Evolutionary conservation across 2,113 vertebrate species (phyloP).

Genomic region (Lamprotornis superbus): DNA sequence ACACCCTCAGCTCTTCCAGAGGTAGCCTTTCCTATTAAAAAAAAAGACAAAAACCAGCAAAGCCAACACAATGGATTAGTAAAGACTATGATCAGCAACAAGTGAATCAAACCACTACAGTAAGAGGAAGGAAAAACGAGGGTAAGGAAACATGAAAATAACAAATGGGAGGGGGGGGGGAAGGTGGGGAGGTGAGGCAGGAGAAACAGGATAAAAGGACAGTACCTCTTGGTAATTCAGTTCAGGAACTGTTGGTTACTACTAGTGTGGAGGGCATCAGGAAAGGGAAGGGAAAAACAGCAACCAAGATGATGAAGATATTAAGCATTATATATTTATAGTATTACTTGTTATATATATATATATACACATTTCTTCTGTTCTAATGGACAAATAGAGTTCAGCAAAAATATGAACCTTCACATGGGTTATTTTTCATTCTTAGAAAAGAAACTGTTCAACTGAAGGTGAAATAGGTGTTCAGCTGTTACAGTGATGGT

Average conservation of each 20-base stretch:
- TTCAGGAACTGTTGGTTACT: slow-evolving; percentile 68
- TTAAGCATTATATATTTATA: slow-evolving; percentile 20
- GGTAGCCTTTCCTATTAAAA: slow-evolving; percentile 47
- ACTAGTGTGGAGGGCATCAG: slow-evolving; percentile 61
- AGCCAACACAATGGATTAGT: slow-evolving; percentile 30
- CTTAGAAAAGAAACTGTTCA: background rate
- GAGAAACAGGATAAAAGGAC: slow-evolving; percentile 55
- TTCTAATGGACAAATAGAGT: background rate
- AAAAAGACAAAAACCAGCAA: background rate
- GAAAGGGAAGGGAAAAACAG: slow-evolving; percentile 69
- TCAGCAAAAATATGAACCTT: background rate
- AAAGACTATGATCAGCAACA: slow-evolving; percentile 16
- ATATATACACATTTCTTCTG: background rate
- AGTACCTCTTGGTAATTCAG: slow-evolving; percentile 68
- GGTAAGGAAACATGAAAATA: background rate
- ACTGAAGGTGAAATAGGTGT: background rate
- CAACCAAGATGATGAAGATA: slow-evolving; percentile 64
- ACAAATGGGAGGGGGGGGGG: background rate
- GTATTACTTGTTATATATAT: background rate
- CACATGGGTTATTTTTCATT: background rate
- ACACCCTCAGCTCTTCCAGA: slow-evolving; percentile 29
- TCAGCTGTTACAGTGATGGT: background rate
- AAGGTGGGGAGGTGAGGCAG: background rate
- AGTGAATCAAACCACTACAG: slow-evolving; percentile 4
- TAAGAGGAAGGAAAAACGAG: background rate